phyloP scores from a whole-genome alignment of 1,140 invertebrate species.

The Trachymyrmex cornetzi region DNA sequence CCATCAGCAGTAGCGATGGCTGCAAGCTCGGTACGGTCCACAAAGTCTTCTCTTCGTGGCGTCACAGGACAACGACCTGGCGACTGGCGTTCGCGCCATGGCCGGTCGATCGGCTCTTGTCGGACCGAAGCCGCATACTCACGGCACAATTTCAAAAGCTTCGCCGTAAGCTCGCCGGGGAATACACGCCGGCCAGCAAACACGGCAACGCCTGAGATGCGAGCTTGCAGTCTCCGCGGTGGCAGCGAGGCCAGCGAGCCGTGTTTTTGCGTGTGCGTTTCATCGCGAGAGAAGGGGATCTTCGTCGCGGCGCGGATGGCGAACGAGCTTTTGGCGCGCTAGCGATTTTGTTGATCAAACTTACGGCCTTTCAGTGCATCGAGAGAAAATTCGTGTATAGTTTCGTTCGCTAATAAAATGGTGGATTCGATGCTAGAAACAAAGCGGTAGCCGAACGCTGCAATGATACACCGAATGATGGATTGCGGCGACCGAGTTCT shows the following conservation, averaged over 20 bases:
- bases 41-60: slow-evolving; percentile 68
- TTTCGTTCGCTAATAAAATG: neutral
- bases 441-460: neutral
- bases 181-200: slow-evolving; percentile 35
- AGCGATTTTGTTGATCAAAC: neutral
- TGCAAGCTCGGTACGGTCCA: slow-evolving; percentile 66
- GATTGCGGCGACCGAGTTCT: neutral
- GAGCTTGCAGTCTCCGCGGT: slow-evolving; percentile 68
- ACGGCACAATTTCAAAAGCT: slow-evolving; percentile 64
- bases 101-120: slow-evolving; percentile 33
- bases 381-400: neutral
- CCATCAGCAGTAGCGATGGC: slow-evolving; percentile 66
- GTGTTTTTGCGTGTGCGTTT: slow-evolving; percentile 45
- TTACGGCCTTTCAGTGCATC: neutral
- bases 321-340: slow-evolving; percentile 4
- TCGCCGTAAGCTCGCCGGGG: slow-evolving; percentile 40
- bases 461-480: neutral
- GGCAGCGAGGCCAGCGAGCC: slow-evolving; percentile 63
- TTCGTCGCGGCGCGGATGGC: slow-evolving; percentile 18
- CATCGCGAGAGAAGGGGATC: slow-evolving; percentile 15
- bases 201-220: slow-evolving; percentile 56
- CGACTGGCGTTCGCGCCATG: slow-evolving; percentile 38
- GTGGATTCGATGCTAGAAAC: neutral
- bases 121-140: slow-evolving; percentile 23
- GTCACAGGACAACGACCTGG: slow-evolving; percentile 76